Conservation (phyloP, 1,140 invertebrate genomes). For the Drosophila sp. region DNA sequence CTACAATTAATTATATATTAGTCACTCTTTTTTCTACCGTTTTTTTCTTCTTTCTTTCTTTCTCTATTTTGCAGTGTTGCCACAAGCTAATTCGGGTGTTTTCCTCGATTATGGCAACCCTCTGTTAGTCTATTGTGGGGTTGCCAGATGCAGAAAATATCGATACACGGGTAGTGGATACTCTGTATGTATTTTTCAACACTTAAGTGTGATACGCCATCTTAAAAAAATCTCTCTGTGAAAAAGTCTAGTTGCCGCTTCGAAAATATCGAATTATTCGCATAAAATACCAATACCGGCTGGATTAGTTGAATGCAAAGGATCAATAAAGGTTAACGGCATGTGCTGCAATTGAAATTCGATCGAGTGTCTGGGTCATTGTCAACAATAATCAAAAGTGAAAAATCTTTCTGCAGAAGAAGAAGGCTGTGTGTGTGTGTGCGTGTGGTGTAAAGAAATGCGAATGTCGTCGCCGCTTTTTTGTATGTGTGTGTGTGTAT, state of each 20-base stretch:
- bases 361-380: constrained; percentile 52
- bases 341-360: constrained; percentile 61
- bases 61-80: no score
- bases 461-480: constrained; percentile 52
- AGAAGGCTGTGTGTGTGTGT: constrained; percentile 23
- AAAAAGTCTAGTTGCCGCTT: constrained; percentile 70
- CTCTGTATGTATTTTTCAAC: constrained; percentile 34
- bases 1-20: constrained; percentile 1
- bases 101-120: no score
- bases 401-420: constrained; percentile 25
- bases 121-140: no score
- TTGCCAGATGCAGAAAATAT: no score
- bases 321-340: constrained; percentile 47
- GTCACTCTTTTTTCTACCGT: constrained; percentile 1
- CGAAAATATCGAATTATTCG: constrained; percentile 66
- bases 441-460: constrained; percentile 54
- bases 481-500: constrained; percentile 45
- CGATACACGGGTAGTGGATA: no score
- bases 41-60: background rate
- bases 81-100: no score
- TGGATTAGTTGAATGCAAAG: constrained; percentile 67
- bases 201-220: constrained; percentile 34
- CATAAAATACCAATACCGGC: constrained; percentile 57
- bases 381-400: constrained; percentile 35
- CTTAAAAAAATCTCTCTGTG: constrained; percentile 71